A percentile compares a stretch with the other conserved stretches of the same genome.
Conservation (phyloP, 2,113 vertebrate species). For the Morphnarchus princeps region DNA sequence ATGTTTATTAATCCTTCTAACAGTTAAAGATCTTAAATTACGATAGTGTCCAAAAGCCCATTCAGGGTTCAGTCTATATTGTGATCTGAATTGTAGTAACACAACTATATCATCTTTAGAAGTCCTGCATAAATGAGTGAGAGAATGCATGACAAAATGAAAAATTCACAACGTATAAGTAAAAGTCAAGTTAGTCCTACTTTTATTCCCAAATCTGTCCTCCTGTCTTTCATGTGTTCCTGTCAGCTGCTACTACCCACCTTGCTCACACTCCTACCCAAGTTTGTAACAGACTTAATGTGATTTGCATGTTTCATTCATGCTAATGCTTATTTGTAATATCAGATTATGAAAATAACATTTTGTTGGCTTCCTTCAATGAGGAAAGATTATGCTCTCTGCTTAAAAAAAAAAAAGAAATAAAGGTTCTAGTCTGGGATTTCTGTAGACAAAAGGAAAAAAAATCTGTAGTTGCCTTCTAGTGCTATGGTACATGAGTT, state of each 20-base stretch:
- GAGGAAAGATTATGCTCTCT: background rate
- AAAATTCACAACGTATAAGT: background rate
- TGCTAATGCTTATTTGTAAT: background rate
- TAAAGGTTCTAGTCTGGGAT: background rate
- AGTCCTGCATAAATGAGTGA: background rate
- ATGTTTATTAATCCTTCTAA: background rate
- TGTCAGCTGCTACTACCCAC: background rate
- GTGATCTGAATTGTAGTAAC: background rate
- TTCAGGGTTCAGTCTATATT: background rate
- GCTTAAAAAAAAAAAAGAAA: background rate
- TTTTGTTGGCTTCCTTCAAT: background rate
- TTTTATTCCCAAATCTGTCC: background rate
- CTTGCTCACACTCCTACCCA: background rate
- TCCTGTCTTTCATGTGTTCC: background rate
- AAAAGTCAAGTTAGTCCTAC: background rate
- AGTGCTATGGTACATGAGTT: background rate
- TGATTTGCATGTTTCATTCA: background rate
- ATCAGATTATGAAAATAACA: background rate
- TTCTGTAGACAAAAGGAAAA: background rate
- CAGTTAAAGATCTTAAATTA: background rate
- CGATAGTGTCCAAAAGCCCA: rapidly evolving
- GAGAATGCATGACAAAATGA: background rate
- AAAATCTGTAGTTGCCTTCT: background rate
- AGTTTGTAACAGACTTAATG: background rate
- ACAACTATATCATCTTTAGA: background rate